Conservation (phyloP, 2,888 invertebrate genomes). For the Brachycybe producta region DNA sequence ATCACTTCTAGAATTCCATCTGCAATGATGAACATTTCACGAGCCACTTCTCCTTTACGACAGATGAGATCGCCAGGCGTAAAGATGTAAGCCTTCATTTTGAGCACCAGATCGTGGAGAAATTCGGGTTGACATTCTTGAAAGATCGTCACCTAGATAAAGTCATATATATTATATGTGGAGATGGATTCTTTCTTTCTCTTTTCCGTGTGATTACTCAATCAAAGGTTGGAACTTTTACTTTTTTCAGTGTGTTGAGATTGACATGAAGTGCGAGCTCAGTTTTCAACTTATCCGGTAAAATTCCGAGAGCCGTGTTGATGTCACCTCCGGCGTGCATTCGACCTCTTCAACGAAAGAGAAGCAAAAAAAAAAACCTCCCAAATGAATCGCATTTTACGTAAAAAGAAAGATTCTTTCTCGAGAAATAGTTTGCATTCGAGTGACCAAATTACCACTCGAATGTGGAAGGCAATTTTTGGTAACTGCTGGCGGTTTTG, state of each 20-base stretch:
- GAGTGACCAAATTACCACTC: too few species aligned
- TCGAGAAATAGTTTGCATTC: too few species aligned
- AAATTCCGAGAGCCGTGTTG: conserved; percentile 78
- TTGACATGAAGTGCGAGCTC: conserved; percentile 92
- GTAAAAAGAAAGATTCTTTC: too few species aligned
- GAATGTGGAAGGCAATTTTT: too few species aligned
- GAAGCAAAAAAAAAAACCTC: too few species aligned
- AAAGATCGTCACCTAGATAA: conserved; percentile 69
- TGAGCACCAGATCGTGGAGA: conserved; percentile 86
- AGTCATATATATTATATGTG: conserved; percentile 2
- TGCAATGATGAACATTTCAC: conserved; percentile 97
- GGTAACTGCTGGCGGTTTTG: too few species aligned
- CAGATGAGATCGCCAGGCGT: conserved; percentile 95
- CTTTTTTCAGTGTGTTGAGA: conserved; percentile 86
- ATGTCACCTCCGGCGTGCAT: conserved; percentile 94
- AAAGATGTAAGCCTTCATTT: conserved; percentile 97
- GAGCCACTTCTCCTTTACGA: conserved; percentile 82
- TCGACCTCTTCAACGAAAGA: conserved; percentile 54
- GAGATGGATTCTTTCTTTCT: conserved; percentile 4
- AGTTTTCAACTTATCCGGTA: conserved; percentile 93
- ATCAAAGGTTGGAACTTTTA: conserved; percentile 31
- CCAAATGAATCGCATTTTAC: too few species aligned
- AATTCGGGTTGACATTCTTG: conserved; percentile 97
- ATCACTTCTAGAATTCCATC: conserved; percentile 92
- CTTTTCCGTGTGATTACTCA: not conserved